Conservation (phyloP, 2,113 vertebrate species). For the Petaurus breviceps region DNA sequence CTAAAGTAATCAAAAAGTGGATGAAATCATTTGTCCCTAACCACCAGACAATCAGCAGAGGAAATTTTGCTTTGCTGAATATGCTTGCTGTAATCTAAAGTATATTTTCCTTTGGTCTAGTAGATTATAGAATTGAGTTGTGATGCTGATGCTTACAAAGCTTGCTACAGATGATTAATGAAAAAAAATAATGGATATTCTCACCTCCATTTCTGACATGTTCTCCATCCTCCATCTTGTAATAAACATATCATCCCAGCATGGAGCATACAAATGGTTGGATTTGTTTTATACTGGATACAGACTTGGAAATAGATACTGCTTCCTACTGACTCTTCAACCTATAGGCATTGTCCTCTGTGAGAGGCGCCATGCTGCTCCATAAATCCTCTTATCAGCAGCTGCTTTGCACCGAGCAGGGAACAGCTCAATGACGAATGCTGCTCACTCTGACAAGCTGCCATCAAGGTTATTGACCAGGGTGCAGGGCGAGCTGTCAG, state of each 20-base stretch:
- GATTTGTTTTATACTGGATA: conserved; percentile 31
- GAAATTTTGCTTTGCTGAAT: background rate
- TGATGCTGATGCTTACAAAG: conserved; percentile 24
- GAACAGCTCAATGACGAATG: conserved; percentile 55
- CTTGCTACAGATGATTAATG: conserved; percentile 57
- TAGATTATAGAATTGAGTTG: background rate
- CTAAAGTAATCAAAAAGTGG: conserved; percentile 17
- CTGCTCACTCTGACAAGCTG: conserved; percentile 46
- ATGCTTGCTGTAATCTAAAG: background rate
- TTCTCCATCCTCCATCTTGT: conserved; percentile 60
- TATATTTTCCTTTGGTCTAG: background rate
- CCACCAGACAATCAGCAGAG: background rate
- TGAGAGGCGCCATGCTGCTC: conserved; percentile 55
- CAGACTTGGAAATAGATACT: conserved; percentile 58
- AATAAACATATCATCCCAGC: conserved; percentile 40
- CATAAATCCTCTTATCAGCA: conserved; percentile 80
- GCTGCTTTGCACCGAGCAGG: conserved; percentile 48
- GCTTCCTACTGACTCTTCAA: conserved; percentile 41
- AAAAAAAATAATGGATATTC: conserved; percentile 68
- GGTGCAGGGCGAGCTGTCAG: conserved; percentile 32
- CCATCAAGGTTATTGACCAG: conserved; percentile 47
- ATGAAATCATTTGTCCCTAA: conserved; percentile 14
- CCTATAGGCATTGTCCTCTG: conserved; percentile 64
- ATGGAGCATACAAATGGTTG: background rate
- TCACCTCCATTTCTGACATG: conserved; percentile 44